Conservation (phyloP, 2,797 vertebrate species). For the Selene dorsalis region DNA sequence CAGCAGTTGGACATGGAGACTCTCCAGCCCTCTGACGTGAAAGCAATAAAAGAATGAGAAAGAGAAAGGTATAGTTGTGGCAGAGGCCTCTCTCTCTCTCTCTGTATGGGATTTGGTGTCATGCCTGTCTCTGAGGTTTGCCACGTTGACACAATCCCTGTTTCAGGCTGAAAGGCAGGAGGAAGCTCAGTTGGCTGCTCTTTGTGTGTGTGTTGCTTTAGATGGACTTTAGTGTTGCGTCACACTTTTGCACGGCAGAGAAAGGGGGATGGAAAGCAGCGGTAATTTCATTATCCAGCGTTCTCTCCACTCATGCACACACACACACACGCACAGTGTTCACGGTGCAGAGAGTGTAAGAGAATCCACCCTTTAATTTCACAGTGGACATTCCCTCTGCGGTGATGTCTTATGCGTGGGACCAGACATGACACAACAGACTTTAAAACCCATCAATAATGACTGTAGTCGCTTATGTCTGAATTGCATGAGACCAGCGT, state of each 20-base stretch:
- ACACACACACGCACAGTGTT: conserved; percentile 10
- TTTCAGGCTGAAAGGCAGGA: conserved; percentile 62
- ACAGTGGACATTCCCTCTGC: conserved; percentile 37
- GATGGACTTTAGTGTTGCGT: conserved; percentile 56
- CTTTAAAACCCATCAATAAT: conserved; percentile 51
- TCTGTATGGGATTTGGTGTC: conserved; percentile 59
- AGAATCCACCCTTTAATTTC: conserved; percentile 58
- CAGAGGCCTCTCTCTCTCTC: conserved; percentile 50
- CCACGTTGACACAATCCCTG: conserved; percentile 78
- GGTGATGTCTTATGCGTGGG: conserved; percentile 44
- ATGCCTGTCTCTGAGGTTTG: conserved; percentile 62
- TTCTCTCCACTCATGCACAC: conserved; percentile 41
- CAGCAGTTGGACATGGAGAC: conserved; percentile 35
- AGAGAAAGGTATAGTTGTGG: conserved; percentile 47
- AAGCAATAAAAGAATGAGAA: conserved; percentile 44
- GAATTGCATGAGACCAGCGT: neutral
- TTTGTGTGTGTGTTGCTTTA: conserved; percentile 55
- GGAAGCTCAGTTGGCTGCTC: conserved; percentile 51
- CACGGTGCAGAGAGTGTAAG: neutral
- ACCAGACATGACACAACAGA: conserved; percentile 59
- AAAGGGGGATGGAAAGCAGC: conserved; percentile 56
- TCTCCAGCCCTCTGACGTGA: conserved; percentile 46
- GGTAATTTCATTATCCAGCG: conserved; percentile 70
- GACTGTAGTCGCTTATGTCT: conserved; percentile 27
- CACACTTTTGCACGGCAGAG: conserved; percentile 54